Conservation (phyloP, 2,888 invertebrate genomes). For the Lithophane socia region DNA sequence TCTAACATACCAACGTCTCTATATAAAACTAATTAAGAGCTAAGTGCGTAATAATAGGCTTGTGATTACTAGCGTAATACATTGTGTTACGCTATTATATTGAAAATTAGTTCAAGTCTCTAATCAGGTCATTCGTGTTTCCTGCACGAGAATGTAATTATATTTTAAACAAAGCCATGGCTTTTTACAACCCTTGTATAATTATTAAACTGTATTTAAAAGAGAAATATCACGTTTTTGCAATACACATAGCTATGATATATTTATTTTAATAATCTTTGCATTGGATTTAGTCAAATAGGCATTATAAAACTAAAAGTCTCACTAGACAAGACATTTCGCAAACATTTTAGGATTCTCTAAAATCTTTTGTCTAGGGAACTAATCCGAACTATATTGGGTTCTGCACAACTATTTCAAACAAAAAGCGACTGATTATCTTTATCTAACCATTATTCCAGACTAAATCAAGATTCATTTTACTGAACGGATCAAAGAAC, state of each 20-base stretch:
- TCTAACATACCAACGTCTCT: conserved; percentile 15
- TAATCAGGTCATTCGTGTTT: conserved; percentile 56
- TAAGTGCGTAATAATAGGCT: conserved; percentile 20
- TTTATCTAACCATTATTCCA: conserved; percentile 32
- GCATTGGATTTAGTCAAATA: background rate
- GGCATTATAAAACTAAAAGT: background rate
- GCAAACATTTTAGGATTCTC: background rate
- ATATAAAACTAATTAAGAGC: conserved; percentile 16
- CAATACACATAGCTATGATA: background rate
- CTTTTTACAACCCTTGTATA: conserved; percentile 1
- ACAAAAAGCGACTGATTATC: conserved; percentile 15
- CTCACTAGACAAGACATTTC: background rate
- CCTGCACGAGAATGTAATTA: conserved; percentile 30
- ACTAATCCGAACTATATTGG: background rate
- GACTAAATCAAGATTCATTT: conserved; percentile 42
- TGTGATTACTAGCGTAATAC: conserved; percentile 18
- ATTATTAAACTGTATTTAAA: background rate
- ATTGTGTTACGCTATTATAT: conserved; percentile 19
- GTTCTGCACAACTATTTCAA: background rate
- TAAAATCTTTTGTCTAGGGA: background rate
- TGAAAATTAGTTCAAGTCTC: conserved; percentile 47
- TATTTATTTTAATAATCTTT: no score
- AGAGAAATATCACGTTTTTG: background rate
- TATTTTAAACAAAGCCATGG: conserved; percentile 27
- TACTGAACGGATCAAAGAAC: conserved; percentile 48